Conservation (phyloP, 2,888 invertebrate genomes). For the Trissolcus japonicus region DNA sequence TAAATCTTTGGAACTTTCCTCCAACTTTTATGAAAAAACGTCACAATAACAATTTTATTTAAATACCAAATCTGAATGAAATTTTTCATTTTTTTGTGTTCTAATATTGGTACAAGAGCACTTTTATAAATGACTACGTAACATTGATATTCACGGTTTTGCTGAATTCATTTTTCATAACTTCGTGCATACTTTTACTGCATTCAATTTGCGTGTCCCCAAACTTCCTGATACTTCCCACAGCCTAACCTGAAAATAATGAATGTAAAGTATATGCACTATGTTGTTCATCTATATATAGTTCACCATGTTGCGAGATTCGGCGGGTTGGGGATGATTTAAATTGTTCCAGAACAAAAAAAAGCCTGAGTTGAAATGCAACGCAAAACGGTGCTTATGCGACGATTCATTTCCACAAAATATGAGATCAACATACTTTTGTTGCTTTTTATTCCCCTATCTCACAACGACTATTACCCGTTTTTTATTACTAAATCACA, state of each 20-base stretch:
- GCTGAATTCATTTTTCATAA: constrained; percentile 65
- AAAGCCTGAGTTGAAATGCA: constrained; percentile 24
- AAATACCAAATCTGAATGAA: constrained; percentile 35
- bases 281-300: constrained; percentile 43
- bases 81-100: constrained; percentile 27
- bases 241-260: constrained; percentile 41
- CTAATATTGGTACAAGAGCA: constrained; percentile 48
- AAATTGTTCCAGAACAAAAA: constrained; percentile 43
- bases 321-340: constrained; percentile 39
- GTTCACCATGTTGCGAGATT: constrained; percentile 24
- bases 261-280: constrained; percentile 47
- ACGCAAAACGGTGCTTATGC: constrained; percentile 20
- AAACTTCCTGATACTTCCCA: constrained; percentile 29
- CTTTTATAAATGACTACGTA: constrained; percentile 61
- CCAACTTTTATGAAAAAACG: neutral
- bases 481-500: constrained; percentile 22
- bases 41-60: constrained; percentile 18
- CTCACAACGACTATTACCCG: constrained; percentile 25
- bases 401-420: constrained; percentile 45
- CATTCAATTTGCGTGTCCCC: constrained; percentile 67
- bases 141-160: constrained; percentile 65
- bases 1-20: neutral
- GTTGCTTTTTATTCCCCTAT: constrained; percentile 31
- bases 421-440: constrained; percentile 51
- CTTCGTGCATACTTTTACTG: constrained; percentile 63